Conservation (phyloP, 2,888 invertebrate species). For the Eupithecia centaureata region DNA sequence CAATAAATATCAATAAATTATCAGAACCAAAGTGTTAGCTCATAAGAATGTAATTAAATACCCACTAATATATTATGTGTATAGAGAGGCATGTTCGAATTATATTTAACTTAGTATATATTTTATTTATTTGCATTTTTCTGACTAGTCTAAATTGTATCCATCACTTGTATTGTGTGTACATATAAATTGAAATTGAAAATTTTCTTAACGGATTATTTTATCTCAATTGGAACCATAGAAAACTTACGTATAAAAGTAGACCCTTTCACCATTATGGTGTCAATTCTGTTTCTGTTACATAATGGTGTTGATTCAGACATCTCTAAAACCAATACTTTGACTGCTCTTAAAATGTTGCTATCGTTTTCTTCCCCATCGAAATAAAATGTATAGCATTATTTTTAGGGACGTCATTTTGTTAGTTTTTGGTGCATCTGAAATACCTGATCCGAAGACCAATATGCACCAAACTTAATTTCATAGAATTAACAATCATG, state of each 20-base stretch:
- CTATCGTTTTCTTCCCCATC: neutral
- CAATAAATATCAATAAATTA: neutral
- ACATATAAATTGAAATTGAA: no score
- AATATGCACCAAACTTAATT: no score
- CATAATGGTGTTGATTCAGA: no score
- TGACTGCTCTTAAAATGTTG: neutral
- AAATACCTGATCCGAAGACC: neutral
- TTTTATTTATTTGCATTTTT: neutral
- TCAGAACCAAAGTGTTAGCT: neutral
- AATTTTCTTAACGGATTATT: neutral
- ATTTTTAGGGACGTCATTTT: no score
- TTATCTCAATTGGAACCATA: neutral
- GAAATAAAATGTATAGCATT: no score
- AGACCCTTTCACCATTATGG: neutral
- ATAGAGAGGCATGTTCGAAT: neutral
- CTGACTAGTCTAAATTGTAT: neutral
- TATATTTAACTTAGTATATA: neutral
- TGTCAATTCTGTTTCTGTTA: neutral
- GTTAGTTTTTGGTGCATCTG: neutral
- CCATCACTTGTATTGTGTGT: no score
- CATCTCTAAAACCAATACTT: no score
- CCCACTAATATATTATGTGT: neutral
- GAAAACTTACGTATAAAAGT: neutral
- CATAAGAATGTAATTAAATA: neutral
- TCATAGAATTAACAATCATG: no score